Base-by-base conservation (phyloP, 1,140 invertebrate species). In the Drosophila littoralis region DNA sequence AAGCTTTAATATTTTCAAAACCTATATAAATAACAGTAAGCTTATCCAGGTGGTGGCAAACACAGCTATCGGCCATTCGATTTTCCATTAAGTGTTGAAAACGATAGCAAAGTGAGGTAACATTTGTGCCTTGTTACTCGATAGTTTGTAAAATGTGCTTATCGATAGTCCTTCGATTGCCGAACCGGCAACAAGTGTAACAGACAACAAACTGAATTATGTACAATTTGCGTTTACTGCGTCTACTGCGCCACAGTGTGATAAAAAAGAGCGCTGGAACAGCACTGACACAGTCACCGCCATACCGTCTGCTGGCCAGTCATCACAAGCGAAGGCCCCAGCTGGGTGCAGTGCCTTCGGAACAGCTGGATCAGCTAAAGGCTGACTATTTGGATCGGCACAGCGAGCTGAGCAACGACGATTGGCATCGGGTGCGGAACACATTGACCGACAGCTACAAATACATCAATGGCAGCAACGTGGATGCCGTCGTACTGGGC, bases 401-500 rank as follows among this genome's bases (percentile, higher is more conserved):
- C 6, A 57, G 58, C 7, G 63, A 72, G 13, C 61, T 91, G 0
- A 79, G 51, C 12, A 32, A 36, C 12, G 32, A 50, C 6, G 88
- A 92, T 17, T 92, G 91, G 90, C 50, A 76, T 9, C 52, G 52
- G 6, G 72, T 91, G 12, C 70, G 75, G 0, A 54, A 54, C 1
- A 64, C 64, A 8, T 60, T 92, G 0, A 75, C 79, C 6, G 73
- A 76, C 7, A 67, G 45, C 22, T 73, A 82, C 35, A 90, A 72
- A 63, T 67, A 78, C 59, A 89, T 94, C 5, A 94, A 91, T 38
- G 57, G 89, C 17, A 85, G 85, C 8, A 94, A 93, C 81, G 89
- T 95, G 45, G 95, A 96, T 92, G 93, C 93, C 43, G 69, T 93
- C 7, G 93, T 95, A 13, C 75, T 95, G 43, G 92, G 93, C 40